These are phyloP conservation scores for Triplophysa tibetana DNA, from an alignment of 2,113 vertebrate species.

Conservation along the genomic window DNA sequence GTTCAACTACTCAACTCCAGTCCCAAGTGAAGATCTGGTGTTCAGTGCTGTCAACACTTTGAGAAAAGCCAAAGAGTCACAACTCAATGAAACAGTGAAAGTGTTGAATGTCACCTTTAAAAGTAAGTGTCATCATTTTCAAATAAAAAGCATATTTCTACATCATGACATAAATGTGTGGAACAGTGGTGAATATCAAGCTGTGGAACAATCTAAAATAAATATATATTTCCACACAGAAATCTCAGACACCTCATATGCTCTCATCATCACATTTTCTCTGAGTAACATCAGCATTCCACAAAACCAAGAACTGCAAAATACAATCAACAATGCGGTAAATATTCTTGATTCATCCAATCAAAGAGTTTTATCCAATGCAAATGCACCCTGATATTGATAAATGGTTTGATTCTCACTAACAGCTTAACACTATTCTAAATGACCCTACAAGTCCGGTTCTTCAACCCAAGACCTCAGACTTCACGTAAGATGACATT, in stretches of 20 bases:
- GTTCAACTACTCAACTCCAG: constrained; percentile 29
- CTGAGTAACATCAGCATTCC: background rate
- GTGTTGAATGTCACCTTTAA: background rate
- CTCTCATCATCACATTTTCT: background rate
- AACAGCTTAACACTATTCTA: constrained; percentile 24
- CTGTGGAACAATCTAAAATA: background rate
- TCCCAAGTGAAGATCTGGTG: constrained; percentile 26
- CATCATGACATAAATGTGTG: background rate
- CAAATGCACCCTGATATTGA: background rate
- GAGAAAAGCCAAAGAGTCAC: background rate
- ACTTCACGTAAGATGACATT: background rate
- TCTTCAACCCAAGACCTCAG: background rate
- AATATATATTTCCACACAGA: background rate
- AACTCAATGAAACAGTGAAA: background rate
- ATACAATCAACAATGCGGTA: constrained; percentile 1
- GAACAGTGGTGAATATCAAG: background rate
- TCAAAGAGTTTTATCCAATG: background rate
- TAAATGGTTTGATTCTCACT: background rate
- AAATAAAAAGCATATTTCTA: background rate
- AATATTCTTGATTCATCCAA: background rate
- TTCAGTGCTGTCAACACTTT: background rate
- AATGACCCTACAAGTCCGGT: background rate
- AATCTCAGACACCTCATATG: constrained; percentile 24
- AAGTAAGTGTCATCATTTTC: background rate
- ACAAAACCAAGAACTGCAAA: background rate